Conservation (phyloP, 1,140 invertebrate species). For the Rhysida immarginata region DNA sequence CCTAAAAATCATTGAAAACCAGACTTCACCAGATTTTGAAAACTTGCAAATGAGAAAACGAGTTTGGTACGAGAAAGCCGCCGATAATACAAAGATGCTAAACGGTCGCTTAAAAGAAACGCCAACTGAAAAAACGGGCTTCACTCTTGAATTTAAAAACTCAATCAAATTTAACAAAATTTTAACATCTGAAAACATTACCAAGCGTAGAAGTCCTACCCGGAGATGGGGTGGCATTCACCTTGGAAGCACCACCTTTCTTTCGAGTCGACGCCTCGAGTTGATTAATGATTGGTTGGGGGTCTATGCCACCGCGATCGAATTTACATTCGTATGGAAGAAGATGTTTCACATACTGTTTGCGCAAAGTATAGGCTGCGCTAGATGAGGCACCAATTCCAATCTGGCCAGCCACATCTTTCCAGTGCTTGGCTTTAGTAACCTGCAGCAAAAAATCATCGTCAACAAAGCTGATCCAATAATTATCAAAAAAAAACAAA, state of each 20-base stretch:
- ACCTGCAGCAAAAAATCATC: slow-evolving; percentile 43
- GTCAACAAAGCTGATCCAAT: not conserved
- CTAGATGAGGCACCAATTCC: slow-evolving; percentile 91
- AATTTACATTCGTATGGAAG: slow-evolving; percentile 91
- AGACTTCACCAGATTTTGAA: too few relatives aligned
- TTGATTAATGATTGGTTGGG: slow-evolving; percentile 85
- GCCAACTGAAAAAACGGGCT: too few relatives aligned
- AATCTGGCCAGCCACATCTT: slow-evolving; percentile 82
- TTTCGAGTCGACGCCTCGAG: slow-evolving; percentile 26
- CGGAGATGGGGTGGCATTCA: slow-evolving; percentile 23
- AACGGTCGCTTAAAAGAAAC: too few relatives aligned
- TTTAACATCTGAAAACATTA: too few relatives aligned
- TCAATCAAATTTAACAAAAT: too few relatives aligned
- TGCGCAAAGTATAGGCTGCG: slow-evolving; percentile 87
- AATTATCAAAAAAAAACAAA: not conserved
- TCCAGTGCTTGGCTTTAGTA: slow-evolving; percentile 96
- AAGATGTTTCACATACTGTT: slow-evolving; percentile 95
- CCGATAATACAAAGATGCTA: too few relatives aligned
- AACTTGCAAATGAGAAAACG: too few relatives aligned
- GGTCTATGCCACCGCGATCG: slow-evolving; percentile 88
- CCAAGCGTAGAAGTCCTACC: too few relatives aligned
- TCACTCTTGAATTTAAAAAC: too few relatives aligned
- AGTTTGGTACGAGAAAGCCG: too few relatives aligned
- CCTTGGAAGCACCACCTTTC: slow-evolving; percentile 6
- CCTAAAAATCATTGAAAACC: too few relatives aligned